Base-by-base conservation (phyloP, 2,113 vertebrate species). In the Psettodes erumei region DNA sequence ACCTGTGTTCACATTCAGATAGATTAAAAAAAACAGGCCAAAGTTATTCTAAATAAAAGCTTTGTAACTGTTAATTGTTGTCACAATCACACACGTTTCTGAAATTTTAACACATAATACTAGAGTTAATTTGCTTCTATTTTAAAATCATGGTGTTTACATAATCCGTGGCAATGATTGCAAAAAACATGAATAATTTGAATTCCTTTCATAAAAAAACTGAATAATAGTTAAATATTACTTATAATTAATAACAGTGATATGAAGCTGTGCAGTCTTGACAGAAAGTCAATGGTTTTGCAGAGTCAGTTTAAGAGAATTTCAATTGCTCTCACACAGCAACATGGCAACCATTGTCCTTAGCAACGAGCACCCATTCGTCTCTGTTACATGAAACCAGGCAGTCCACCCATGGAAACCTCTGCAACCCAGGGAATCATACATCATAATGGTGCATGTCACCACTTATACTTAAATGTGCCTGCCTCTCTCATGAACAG, bases 301-400 rank as follows among this genome's bases (percentile, higher is more conserved):
- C 8, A 7, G 9, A n/a, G 10, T 42, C 5, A 0, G 5, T 19
- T 7, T n/a, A 8, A 16, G 6, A 37, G 63, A 27, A 68, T 8
- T 42, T 42, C 19, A 58, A 15, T 30, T n/a, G 16, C 16, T 21
- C 19, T 21, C 47, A 38, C 19, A 6, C 1, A 5, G 27, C 35
- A 35, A 48, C 54, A 42, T 32, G 6, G 73, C 33, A 53, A 59
- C 61, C 15, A 12, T 11, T 43, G 6, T 7, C 11, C 7, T 50
- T 10, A 23, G 13, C 55, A 68, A n/a, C n/a, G 12, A 25, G 19
- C 18, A 25, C 51, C 63, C 48, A 19, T 48, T 58, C 19, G 15
- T 71, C 50, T 64, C 47, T 4, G 16, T 43, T 21, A 62, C 56
- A 21, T 62, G 35, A 30, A 62, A 47, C 47, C 74, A 43, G 11